A percentile compares a stretch with the other conserved stretches of the same genome.
These are phyloP conservation scores for Xyrichtys novacula DNA, from an alignment of 2,797 vertebrate genomes.

Conservation along the genomic window DNA sequence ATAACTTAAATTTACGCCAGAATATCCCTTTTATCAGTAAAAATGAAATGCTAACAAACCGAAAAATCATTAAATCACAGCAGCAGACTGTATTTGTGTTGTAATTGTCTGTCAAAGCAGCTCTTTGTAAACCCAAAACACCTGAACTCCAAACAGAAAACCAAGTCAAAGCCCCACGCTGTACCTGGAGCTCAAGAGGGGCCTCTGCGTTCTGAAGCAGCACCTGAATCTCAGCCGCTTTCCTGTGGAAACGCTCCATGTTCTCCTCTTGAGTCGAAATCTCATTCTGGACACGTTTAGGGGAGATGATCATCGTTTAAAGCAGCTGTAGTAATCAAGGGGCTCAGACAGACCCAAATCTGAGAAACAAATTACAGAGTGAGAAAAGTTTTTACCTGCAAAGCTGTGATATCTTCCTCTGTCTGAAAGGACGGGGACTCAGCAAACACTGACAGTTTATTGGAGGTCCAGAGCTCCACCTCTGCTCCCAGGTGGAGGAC, in stretches of 20 bases:
- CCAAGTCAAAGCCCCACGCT: background rate
- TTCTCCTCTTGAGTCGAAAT: slow-evolving; percentile 85
- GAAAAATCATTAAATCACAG: background rate
- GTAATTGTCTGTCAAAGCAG: background rate
- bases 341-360: background rate
- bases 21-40: too few species aligned
- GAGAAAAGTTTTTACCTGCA: slow-evolving; percentile 88
- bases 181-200: slow-evolving; percentile 93
- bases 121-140: background rate
- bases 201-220: slow-evolving; percentile 88
- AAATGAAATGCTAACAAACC: background rate
- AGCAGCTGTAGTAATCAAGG: background rate
- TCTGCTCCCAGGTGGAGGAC: slow-evolving; percentile 84
- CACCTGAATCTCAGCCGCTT: slow-evolving; percentile 86
- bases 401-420: slow-evolving; percentile 78
- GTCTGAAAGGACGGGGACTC: slow-evolving; percentile 73
- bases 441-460: slow-evolving; percentile 76
- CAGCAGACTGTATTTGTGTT: too few species aligned
- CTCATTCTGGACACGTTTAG: slow-evolving; percentile 81
- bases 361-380: too few species aligned
- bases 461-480: slow-evolving; percentile 83
- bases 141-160: background rate
- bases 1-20: too few species aligned
- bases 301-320: background rate
- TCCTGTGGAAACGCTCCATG: slow-evolving; percentile 84